Evolutionary conservation across 2,113 vertebrate species (phyloP).

Genomic region (Hydropotes inermis): DNA sequence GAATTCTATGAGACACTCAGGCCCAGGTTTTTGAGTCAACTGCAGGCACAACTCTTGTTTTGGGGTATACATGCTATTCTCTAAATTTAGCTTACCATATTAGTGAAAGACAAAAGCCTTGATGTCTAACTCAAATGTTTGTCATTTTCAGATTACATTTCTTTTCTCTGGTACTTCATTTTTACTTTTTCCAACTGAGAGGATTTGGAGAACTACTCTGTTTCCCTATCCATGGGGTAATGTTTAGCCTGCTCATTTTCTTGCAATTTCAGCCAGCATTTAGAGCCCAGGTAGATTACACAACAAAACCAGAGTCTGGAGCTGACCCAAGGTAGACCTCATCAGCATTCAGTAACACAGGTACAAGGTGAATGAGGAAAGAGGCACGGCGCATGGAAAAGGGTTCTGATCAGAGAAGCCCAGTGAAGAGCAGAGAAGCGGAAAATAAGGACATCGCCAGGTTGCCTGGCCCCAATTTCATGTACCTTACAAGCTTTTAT

Average conservation of each 20-base stretch:
- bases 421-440: conserved; percentile 64
- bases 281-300: conserved; percentile 58
- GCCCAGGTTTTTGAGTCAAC: not conserved
- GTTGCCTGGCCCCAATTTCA: conserved; percentile 59
- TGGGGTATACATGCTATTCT: not conserved
- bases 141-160: not conserved
- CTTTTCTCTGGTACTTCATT: not conserved
- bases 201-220: not conserved
- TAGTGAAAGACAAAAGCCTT: not conserved
- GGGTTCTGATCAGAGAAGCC: conserved; percentile 61
- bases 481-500: conserved; percentile 3
- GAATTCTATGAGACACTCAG: not conserved
- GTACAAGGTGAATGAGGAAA: conserved; percentile 20
- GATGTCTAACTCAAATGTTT: not conserved
- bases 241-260: conserved; percentile 47
- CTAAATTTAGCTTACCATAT: not conserved
- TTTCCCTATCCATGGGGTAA: not conserved
- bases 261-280: conserved; percentile 17
- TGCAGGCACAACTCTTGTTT: not conserved
- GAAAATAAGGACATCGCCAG: conserved; percentile 70
- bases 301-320: conserved; percentile 46
- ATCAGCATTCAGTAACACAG: conserved; percentile 63
- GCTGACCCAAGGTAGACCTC: conserved; percentile 1
- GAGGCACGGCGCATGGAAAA: not conserved
- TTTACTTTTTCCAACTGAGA: not conserved